Evolutionary conservation across 1,140 invertebrate species (phyloP), one percentile per base, ranked within the genome.

Genomic region (Drosophila melanogaster): DNA sequence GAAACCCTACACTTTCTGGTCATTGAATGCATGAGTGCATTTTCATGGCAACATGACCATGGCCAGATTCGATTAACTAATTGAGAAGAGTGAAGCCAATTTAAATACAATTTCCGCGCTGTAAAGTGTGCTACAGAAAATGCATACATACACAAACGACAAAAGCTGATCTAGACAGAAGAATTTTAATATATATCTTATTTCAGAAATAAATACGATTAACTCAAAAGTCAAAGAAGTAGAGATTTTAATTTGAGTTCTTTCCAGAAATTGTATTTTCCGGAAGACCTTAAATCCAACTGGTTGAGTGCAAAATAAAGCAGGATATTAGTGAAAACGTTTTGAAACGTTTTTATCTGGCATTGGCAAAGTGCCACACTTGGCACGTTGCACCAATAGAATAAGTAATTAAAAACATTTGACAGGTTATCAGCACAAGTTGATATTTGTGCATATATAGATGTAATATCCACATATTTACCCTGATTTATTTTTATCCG

Each of bases 381-480:
- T 15, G 35, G 35, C 66, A 47, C 35, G 41, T 41, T 69, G 24
- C 26, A 50, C 50, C 64, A 41, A 24, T 19, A 35, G 24, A 22
- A 56, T 46, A 41, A 56, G 43, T 78, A 79, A 79, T 87, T 87
- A 79, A 72, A 69, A 66, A 40, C 47, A 58, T 60, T 59, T 69
- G 64, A 72, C 65, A 73, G 71, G 35, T 50, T 78, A 65, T 74
- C 77, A 60, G 30, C 38, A 67, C 64, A 14, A 65, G 72, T 74
- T 81, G 69, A 69, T 57, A 67, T 87, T 60, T 46, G 35, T 70
- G 67, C 51, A 70, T 17, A 38, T 8, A 43, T 47, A 33, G 22
- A 30, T 40, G 15, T 17, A 24, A 30, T 3, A 47, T 8, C 1
- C 12, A 10, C 7, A 24, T 22, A 46, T 55, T 30, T 30, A 30